Evolutionary conservation across 1,140 invertebrate genomes (phyloP).

Genomic region (Mylabris phalerata): DNA sequence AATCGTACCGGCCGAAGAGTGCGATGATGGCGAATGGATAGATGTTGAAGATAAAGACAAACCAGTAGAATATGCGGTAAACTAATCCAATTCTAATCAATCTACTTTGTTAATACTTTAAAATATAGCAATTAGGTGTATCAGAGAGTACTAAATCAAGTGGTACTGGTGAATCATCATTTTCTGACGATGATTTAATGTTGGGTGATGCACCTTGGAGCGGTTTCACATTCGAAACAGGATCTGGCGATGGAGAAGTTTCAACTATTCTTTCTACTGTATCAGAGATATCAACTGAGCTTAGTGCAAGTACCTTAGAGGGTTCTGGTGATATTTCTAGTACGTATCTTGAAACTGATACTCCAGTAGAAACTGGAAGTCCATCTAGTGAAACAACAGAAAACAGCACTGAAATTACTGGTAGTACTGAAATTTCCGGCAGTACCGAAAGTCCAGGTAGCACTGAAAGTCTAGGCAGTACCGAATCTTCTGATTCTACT

Average conservation of each 20-base stretch:
- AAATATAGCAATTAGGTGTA: conserved; percentile 2
- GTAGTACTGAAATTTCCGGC: not conserved
- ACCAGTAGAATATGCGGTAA: not conserved
- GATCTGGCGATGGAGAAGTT: conserved; percentile 33
- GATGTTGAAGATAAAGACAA: conserved; percentile 32
- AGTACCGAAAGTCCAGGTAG: not conserved
- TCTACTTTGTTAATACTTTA: too few species aligned
- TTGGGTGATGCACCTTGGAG: conserved; percentile 48
- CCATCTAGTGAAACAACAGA: conserved; percentile 7
- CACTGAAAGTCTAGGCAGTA: not conserved
- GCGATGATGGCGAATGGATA: conserved; percentile 53
- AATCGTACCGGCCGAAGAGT: conserved; percentile 48
- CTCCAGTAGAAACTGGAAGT: not conserved
- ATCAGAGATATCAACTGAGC: not conserved
- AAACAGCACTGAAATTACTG: not conserved
- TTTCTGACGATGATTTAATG: conserved; percentile 52
- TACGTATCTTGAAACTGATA: conserved; percentile 5
- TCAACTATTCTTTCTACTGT: not conserved
- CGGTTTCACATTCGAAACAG: conserved; percentile 17
- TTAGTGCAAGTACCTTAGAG: conserved; percentile 17
- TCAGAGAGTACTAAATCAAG: conserved; percentile 9
- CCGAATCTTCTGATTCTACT: too few species aligned
- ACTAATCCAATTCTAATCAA: too few species aligned
- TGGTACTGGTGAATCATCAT: conserved; percentile 28
- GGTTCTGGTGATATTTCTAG: conserved; percentile 20